These are phyloP conservation scores for Actinemys pallida DNA, from an alignment of 2,113 vertebrate genomes.

Conservation along the genomic window DNA sequence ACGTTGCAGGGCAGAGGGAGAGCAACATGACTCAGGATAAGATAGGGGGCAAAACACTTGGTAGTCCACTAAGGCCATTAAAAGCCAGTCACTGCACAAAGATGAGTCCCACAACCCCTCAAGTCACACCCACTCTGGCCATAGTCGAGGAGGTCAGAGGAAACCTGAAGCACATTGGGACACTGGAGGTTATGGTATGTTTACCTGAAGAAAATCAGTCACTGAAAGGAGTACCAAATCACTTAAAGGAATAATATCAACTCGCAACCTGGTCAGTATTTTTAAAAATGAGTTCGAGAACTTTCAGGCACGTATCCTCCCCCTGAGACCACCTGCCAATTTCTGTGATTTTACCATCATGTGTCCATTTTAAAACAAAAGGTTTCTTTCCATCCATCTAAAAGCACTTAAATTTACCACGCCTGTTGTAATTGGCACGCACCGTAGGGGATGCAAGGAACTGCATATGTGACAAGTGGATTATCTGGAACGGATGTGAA, in stretches of 20 bases:
- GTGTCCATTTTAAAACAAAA: neutral
- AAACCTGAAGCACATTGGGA: neutral
- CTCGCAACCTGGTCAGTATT: neutral
- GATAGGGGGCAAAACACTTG: neutral
- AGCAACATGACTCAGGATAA: neutral
- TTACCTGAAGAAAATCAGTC: neutral
- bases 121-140: neutral
- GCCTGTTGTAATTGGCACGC: neutral
- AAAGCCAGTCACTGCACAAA: neutral
- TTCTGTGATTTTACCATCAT: slow-evolving; percentile 31
- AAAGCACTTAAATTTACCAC: neutral
- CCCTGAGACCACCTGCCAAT: neutral
- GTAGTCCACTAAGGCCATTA: neutral
- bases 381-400: neutral
- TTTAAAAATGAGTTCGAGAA: neutral
- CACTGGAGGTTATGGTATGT: neutral
- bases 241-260: neutral
- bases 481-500: neutral
- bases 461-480: neutral
- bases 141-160: neutral
- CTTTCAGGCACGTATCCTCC: neutral
- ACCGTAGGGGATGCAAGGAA: neutral
- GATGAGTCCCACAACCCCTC: neutral
- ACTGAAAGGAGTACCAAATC: neutral
- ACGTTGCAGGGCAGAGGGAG: neutral